Evolutionary conservation across 92 coral and sea anemone species (phyloP), one percentile per base, ranked within the genome.

Genomic region (Phenganax marumi): DNA sequence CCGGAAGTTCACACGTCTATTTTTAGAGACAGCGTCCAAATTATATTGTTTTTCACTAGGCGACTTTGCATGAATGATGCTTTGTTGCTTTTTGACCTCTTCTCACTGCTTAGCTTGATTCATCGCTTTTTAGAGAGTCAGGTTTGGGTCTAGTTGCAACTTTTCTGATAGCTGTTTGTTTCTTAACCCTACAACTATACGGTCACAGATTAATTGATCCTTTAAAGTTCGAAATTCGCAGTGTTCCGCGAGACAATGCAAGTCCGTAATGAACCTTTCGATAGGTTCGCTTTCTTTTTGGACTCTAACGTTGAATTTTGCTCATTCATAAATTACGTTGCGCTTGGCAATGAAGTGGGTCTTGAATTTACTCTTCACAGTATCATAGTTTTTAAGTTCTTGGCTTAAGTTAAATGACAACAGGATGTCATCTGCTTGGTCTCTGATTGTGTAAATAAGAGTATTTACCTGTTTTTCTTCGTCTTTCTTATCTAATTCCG

Each of bases 71-170:
- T n/a, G n/a, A 26, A 49, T 74, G n/a, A n/a, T n/a, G n/a, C n/a
- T n/a, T n/a, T n/a, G n/a, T n/a, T n/a, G n/a, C n/a, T n/a, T n/a
- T n/a, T 74, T 12, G 46, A 21, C 85, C 16, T 82, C 65, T 66
- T 89, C 86, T 52, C 88, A 86, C 58, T 78, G 83, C 51, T 84
- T 68, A 1, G 89, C 89, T 39, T 77, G 79, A 50, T 81, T 73
- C 7, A 81, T n/a, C n/a, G n/a, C n/a, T n/a, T n/a, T n/a, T n/a
- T n/a, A n/a, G n/a, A n/a, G n/a, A n/a, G n/a, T n/a, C n/a, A n/a
- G n/a, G n/a, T n/a, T n/a, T 50, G 77, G 24, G 46, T 72, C 56
- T 33, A 39, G 53, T 5, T 72, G 54, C 77, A 72, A n/a, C 46
- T 72, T 72, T 61, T 72, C 77, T 19, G 39, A 50, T 72, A 47